phyloP scores from a whole-genome alignment of 2,888 invertebrate species.

The Galeruca laticollis region DNA sequence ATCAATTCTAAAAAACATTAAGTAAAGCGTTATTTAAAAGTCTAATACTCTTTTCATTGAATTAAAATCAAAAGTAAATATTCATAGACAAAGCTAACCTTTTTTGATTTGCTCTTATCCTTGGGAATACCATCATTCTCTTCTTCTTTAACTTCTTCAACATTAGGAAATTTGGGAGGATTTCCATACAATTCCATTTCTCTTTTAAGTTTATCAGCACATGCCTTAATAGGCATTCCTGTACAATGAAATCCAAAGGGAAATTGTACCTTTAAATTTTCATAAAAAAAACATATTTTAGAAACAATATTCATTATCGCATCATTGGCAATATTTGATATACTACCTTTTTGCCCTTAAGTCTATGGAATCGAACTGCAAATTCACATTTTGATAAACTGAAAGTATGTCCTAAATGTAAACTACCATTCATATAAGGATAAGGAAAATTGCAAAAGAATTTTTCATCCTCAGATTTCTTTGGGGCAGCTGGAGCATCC shows the following conservation, averaged over 20 bases:
- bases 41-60: neutral
- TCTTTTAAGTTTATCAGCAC: conserved; percentile 95
- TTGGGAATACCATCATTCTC: conserved; percentile 74
- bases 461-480: conserved; percentile 77
- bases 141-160: conserved; percentile 68
- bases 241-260: conserved; percentile 99
- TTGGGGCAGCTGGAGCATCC: conserved; percentile 78
- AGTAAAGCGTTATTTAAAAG: too few species aligned
- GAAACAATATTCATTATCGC: neutral
- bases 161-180: conserved; percentile 90
- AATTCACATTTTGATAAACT: conserved; percentile 98
- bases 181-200: conserved; percentile 93
- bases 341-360: conserved; percentile 83
- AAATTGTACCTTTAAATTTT: conserved; percentile 76
- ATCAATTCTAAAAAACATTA: too few species aligned
- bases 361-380: conserved; percentile 89
- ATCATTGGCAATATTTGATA: neutral
- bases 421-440: conserved; percentile 99
- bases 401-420: conserved; percentile 98
- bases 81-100: conserved; percentile 64
- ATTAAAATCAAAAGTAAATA: neutral
- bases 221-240: conserved; percentile 99
- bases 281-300: neutral
- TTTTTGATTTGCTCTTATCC: conserved; percentile 94
- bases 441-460: conserved; percentile 96